Conservation (phyloP, 2,113 vertebrate species). For the Phaetusa simplex region DNA sequence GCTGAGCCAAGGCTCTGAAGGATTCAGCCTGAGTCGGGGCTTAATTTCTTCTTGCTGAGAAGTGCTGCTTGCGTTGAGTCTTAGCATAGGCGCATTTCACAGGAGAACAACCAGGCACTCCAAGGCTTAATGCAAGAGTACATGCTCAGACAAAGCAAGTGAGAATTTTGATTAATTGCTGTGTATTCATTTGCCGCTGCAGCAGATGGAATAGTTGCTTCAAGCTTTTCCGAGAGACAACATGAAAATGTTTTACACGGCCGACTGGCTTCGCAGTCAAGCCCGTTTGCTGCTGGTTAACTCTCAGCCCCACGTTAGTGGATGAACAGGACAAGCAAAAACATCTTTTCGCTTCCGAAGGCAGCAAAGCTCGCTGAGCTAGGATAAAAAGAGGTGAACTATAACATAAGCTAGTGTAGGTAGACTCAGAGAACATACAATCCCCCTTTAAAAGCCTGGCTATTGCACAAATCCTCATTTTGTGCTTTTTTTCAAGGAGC, state of each 20-base stretch:
- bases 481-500: background rate
- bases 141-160: background rate
- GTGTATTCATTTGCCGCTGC: background rate
- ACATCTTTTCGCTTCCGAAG: constrained; percentile 1
- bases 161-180: constrained; percentile 51
- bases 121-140: background rate
- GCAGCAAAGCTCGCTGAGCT: background rate
- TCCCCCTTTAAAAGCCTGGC: background rate
- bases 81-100: background rate
- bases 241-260: background rate
- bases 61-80: background rate
- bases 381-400: background rate
- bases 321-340: background rate
- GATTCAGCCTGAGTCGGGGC: background rate
- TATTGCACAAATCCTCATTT: background rate
- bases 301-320: background rate
- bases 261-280: background rate
- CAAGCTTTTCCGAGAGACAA: background rate
- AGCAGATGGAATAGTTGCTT: background rate
- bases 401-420: background rate
- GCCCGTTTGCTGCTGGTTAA: constrained; percentile 6
- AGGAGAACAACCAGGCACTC: constrained; percentile 2
- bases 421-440: background rate
- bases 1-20: background rate
- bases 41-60: constrained; percentile 27